Evolutionary conservation across 2,113 vertebrate species (phyloP), one percentile per base, ranked within the genome.

Genomic region (Phrynosoma platyrhinos): DNA sequence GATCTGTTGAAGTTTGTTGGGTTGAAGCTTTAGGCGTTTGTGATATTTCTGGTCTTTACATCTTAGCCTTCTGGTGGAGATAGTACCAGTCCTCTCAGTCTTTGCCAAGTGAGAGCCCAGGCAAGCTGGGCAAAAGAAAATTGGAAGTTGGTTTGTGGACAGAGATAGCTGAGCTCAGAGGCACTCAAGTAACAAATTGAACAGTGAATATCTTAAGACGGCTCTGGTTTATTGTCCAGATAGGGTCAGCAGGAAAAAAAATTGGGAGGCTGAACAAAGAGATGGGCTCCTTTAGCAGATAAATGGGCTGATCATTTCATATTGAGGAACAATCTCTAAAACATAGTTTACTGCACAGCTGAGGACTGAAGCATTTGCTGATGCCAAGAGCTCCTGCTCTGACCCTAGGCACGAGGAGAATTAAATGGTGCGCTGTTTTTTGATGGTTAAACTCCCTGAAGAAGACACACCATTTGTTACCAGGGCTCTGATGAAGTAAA

Each of bases 251-350:
- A 96, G 97, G 97, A 98, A 98, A 88, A 96, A 98, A 98, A 98
- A 98, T 98, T 97, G 97, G 97, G 97, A 97, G 97, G 97, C 97
- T 95, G 97, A 97, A 97, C 97, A 96, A 97, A 96, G 96, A 98
- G 98, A 98, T 98, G 98, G 98, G 97, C 97, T 97, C 97, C 96
- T 98, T 97, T 97, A 97, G 97, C 98, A 98, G 98, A 98, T 98
- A 98, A 98, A 98, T 98, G 98, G 98, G 98, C 98, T 98, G 98
- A 98, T 98, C 98, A 98, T 98, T 98, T 98, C 95, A 96, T 97
- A 98, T 98, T 98, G 98, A 98, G 98, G 98, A 98, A 98, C 98
- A 98, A 98, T 98, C 97, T 97, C 98, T 98, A 98, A 98, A 98
- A 98, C 97, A 98, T 98, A 98, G 97, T 98, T 98, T 98, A 98